Conservation (phyloP, 2,888 invertebrate species). For the Chloroclysta siterata region DNA sequence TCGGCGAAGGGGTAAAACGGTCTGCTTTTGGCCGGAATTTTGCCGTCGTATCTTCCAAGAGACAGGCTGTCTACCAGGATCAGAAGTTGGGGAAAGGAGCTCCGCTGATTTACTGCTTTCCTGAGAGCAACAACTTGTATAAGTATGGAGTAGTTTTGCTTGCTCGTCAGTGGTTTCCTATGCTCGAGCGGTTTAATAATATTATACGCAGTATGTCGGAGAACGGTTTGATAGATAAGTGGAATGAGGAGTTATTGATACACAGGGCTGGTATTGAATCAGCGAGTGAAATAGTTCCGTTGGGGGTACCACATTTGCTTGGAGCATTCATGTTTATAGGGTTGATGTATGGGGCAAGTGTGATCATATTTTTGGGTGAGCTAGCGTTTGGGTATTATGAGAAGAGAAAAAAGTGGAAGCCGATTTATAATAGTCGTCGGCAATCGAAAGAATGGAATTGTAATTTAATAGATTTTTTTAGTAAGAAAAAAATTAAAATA, state of each 20-base stretch:
- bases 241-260: constrained; percentile 75
- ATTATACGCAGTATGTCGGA: constrained; percentile 79
- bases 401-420: constrained; percentile 27
- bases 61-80: constrained; percentile 77
- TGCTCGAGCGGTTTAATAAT: constrained; percentile 71
- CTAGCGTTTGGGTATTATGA: constrained; percentile 44
- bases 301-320: constrained; percentile 72
- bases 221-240: constrained; percentile 79
- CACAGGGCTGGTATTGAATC: constrained; percentile 57
- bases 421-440: constrained; percentile 8
- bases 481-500: no score
- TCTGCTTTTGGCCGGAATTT: constrained; percentile 72
- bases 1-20: constrained; percentile 70
- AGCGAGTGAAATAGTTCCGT: constrained; percentile 62
- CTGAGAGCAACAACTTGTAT: constrained; percentile 75
- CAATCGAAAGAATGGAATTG: constrained; percentile 6
- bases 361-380: constrained; percentile 70
- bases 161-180: constrained; percentile 77
- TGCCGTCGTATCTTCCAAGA: constrained; percentile 74
- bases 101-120: constrained; percentile 75
- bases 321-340: constrained; percentile 80
- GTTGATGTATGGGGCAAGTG: constrained; percentile 68
- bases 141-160: constrained; percentile 80
- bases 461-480: constrained; percentile 13
- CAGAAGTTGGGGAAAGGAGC: constrained; percentile 75